phyloP scores from a whole-genome alignment of 2,113 vertebrate species.

The Pyrgilauda ruficollis region DNA sequence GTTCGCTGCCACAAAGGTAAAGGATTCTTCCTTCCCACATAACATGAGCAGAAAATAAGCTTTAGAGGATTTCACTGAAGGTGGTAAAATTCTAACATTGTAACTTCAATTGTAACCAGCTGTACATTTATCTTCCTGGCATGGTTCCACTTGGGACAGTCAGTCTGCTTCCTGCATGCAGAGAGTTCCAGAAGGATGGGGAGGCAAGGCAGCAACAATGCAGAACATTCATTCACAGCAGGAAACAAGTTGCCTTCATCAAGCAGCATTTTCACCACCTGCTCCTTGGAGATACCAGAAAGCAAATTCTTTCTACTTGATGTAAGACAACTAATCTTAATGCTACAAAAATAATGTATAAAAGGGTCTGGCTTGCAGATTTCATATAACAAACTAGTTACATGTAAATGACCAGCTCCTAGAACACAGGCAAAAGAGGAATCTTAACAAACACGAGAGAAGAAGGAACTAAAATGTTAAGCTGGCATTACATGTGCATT shows the following conservation, averaged over 20 bases:
- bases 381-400: neutral
- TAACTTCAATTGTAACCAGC: neutral
- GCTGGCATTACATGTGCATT: neutral
- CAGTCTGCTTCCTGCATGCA: neutral
- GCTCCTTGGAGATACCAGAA: neutral
- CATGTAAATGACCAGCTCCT: neutral
- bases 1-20: neutral
- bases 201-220: neutral
- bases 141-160: neutral
- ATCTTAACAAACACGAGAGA: accelerated
- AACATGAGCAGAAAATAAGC: neutral
- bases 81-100: neutral
- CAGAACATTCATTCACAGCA: neutral
- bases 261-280: neutral
- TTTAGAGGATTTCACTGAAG: neutral
- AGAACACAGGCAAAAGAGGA: neutral
- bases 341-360: neutral
- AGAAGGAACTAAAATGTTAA: neutral
- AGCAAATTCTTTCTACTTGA: neutral
- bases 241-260: neutral
- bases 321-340: neutral
- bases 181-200: neutral
- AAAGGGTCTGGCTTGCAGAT: neutral
- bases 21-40: neutral
- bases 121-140: neutral